phyloP scores from a whole-genome alignment of 2,888 invertebrate genomes.

The Lysandra bellargus region DNA sequence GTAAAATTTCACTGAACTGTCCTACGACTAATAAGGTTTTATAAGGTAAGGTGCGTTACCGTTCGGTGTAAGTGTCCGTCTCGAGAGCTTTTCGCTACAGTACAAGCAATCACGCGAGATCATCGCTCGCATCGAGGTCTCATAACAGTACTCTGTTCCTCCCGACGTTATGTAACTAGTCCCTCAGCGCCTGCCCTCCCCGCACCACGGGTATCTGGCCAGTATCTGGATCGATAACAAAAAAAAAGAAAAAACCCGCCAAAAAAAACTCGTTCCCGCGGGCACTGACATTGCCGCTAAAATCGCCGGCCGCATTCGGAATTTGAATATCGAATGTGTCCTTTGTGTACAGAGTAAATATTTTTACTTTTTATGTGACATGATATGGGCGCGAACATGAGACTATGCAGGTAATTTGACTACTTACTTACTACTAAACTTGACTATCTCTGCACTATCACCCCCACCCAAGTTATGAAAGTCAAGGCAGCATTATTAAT shows the following conservation, averaged over 20 bases:
- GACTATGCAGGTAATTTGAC: slow-evolving; percentile 18
- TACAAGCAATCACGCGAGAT: slow-evolving; percentile 73
- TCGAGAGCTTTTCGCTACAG: slow-evolving; percentile 73
- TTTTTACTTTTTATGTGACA: slow-evolving; percentile 14
- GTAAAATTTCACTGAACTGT: not conserved
- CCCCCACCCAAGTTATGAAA: not conserved
- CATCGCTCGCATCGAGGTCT: slow-evolving; percentile 76
- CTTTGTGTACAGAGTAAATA: slow-evolving; percentile 29
- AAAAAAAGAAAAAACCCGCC: slow-evolving; percentile 32
- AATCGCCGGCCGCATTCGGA: slow-evolving; percentile 14
- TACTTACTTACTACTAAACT: not conserved
- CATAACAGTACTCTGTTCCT: slow-evolving; percentile 76
- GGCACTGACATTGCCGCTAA: slow-evolving; percentile 34
- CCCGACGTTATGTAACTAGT: slow-evolving; percentile 75
- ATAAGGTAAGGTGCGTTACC: not conserved
- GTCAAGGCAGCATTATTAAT: slow-evolving; percentile 3
- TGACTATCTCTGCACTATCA: not conserved
- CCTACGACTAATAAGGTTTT: not conserved
- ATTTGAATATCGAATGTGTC: slow-evolving; percentile 27
- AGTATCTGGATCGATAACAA: slow-evolving; percentile 39
- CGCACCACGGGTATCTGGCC: slow-evolving; percentile 51
- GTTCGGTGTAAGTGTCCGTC: slow-evolving; percentile 58
- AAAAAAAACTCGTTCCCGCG: slow-evolving; percentile 41
- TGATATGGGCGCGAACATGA: slow-evolving; percentile 23
- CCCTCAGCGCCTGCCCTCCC: slow-evolving; percentile 61